phyloP scores from a whole-genome alignment of 2,797 vertebrate species.

The Streptopelia turtur region DNA sequence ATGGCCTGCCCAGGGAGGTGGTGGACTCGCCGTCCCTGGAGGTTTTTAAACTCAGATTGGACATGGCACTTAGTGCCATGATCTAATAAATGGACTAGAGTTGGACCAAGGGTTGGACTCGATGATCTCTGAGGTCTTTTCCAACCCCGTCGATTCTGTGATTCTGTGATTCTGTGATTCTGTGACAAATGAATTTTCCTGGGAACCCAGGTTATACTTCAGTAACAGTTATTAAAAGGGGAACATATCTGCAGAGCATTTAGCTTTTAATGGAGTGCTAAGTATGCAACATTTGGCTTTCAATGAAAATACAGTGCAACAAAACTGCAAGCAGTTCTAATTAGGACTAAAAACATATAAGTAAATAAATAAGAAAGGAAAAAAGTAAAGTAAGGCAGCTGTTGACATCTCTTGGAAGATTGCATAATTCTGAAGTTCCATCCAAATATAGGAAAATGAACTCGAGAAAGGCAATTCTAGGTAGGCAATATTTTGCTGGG shows the following conservation, averaged over 20 bases:
- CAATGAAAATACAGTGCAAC: background rate
- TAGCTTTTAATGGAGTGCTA: background rate
- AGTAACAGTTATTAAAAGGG: background rate
- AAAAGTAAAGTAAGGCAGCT: background rate
- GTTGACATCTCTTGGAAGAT: background rate
- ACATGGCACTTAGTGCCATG: no score
- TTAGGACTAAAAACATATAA: background rate
- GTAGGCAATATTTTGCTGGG: background rate
- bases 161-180: no score
- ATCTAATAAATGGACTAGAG: no score
- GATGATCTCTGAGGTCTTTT: no score
- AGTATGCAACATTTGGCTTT: background rate
- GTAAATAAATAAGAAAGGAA: no score
- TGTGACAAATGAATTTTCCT: background rate
- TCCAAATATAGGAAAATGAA: background rate
- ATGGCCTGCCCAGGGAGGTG: no score
- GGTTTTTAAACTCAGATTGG: no score
- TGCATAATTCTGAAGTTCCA: background rate
- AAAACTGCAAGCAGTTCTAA: background rate
- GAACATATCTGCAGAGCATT: fast-evolving
- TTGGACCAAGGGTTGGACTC: no score
- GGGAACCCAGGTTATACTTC: background rate
- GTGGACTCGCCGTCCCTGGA: no score
- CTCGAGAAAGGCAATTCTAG: background rate
- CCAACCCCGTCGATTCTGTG: no score